Base-by-base conservation (phyloP, 2,888 invertebrate species). In the Palloptera scutellata region DNA sequence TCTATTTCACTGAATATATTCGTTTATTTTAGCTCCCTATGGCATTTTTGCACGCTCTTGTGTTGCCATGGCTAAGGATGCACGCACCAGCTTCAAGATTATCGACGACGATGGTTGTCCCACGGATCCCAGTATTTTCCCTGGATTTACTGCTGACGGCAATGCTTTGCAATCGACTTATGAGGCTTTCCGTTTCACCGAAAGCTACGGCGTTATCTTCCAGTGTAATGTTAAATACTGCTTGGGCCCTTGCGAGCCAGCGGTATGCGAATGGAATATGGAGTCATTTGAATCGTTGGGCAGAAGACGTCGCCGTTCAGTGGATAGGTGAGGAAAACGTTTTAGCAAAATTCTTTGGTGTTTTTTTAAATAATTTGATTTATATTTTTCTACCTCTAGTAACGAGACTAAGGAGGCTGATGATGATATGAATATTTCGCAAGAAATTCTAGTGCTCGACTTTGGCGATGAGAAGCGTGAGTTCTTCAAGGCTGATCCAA, bases 191-290 rank as follows among this genome's bases (percentile, higher is more conserved):
- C 89, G 96, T 81, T 97, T 97, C 84, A 97, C 96, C 0, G 96
- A 97, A 84, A 96, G 96, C 12, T 97, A 97, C 78, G 96, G 96
- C 61, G 96, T 97, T 70, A 97, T 97, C 83, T 97, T 97, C 91
- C 96, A 97, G 83, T 97, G 96, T 85, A 97, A 97, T 85, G 96
- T 97, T 77, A 96, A 96, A 83, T 97, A 97, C 84, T 97, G 96
- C 81, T 89, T 97, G 72, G 96, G 96, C 81, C 95, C 95, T 74
- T 97, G 96, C 81, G 95, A 96, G 83, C 94, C 96, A 78, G 95
- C 95, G 73, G 92, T 94, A 61, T 95, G 95, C 83, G 95, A 95
- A 87, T 94, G 93, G 91, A 95, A 94, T 75, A 89, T 93, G 81
- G 95, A 96, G 81, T 93, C 94, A 9, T 88, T 94, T 66, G 95